A percentile compares a stretch with the other conserved stretches of the same genome.
Conservation (phyloP, 2,797 vertebrate species). For the Mareca penelope region DNA sequence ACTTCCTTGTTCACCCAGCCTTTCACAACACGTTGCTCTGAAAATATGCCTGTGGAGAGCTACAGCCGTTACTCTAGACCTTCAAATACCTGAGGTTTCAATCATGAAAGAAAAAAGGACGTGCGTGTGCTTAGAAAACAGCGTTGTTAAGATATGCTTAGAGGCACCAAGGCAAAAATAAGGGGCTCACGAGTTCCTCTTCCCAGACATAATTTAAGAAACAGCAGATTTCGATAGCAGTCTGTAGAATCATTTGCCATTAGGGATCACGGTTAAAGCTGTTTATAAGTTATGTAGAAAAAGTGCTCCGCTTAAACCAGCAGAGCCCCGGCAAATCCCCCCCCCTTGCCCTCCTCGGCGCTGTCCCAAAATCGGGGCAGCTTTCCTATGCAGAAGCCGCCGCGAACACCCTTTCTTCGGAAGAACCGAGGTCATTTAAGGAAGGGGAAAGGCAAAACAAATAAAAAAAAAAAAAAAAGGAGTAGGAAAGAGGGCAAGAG, state of each 20-base stretch:
- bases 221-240: not conserved
- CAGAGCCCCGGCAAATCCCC: not conserved
- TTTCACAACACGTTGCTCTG: not conserved
- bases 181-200: not conserved
- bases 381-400: not conserved
- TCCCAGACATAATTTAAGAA: not conserved
- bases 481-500: not conserved
- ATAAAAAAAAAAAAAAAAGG: too few species aligned
- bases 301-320: not conserved
- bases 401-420: not conserved
- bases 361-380: not conserved
- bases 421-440: not conserved
- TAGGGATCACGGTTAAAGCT: not conserved
- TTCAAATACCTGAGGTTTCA: not conserved
- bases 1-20: not conserved
- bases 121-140: not conserved
- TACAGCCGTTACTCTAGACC: not conserved
- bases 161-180: not conserved
- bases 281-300: not conserved
- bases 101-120: not conserved
- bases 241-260: not conserved
- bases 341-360: too few species aligned
- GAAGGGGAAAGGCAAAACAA: not conserved
- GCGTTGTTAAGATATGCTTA: not conserved
- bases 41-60: rapidly evolving